These are phyloP conservation scores for Paramormyrops kingsleyae DNA, from an alignment of 2,113 vertebrate species.

Conservation along the genomic window DNA sequence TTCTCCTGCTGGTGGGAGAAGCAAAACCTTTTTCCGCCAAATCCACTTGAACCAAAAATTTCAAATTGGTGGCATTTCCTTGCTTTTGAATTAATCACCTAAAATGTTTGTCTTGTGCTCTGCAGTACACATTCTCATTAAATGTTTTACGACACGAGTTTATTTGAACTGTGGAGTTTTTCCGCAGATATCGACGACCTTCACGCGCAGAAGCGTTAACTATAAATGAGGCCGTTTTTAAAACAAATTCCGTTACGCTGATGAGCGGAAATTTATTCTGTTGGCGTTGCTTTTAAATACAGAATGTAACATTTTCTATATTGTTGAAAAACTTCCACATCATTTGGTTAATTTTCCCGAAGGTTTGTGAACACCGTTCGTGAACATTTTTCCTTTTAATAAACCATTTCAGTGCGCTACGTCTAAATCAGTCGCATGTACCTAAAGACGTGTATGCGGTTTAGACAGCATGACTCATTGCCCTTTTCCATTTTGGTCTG, in stretches of 20 bases:
- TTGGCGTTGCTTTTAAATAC: not conserved
- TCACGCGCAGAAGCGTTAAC: not conserved
- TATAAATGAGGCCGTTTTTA: not conserved
- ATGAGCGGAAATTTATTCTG: not conserved
- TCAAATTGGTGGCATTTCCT: not conserved
- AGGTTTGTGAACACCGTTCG: not conserved
- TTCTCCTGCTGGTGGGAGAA: constrained; percentile 16
- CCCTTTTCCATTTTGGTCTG: not conserved
- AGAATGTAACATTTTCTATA: not conserved
- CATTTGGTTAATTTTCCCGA: not conserved
- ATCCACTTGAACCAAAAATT: not conserved
- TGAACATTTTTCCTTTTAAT: not conserved
- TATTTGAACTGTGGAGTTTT: not conserved
- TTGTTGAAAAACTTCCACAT: not conserved
- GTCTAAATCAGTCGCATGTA: not conserved
- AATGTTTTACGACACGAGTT: constrained; percentile 2
- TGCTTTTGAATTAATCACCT: not conserved
- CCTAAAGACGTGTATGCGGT: not conserved
- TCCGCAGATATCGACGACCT: not conserved
- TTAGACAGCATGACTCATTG: not conserved
- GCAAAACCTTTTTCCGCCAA: not conserved
- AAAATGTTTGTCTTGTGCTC: not conserved
- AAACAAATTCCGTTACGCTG: not conserved
- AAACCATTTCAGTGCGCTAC: not conserved
- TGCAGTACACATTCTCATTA: constrained; percentile 7